Evolutionary conservation across 1,140 invertebrate genomes (phyloP).

Genomic region (Lithobius niger): DNA sequence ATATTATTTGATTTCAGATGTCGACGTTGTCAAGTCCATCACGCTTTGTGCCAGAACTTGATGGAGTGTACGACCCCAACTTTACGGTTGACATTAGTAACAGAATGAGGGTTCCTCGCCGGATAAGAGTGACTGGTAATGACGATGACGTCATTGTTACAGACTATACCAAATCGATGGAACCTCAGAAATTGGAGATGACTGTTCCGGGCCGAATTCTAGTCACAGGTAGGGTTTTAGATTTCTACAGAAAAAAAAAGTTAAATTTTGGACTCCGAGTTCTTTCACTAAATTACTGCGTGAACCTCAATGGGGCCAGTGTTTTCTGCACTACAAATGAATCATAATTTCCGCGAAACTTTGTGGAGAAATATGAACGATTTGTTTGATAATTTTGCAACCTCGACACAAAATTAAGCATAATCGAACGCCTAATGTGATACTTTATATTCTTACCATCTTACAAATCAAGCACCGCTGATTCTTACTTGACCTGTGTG

Average conservation of each 20-base stretch:
- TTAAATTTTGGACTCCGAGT: neutral
- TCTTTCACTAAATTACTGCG: neutral
- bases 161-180: constrained; percentile 13
- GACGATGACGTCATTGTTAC: constrained; percentile 18
- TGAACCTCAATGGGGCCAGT: neutral
- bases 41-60: neutral
- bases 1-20: too few relatives aligned
- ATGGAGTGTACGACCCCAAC: constrained; percentile 45
- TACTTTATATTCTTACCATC: too few relatives aligned
- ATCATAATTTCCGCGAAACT: constrained; percentile 15
- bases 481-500: too few relatives aligned
- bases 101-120: constrained; percentile 63
- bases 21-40: constrained; percentile 5
- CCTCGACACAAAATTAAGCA: neutral
- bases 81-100: constrained; percentile 57
- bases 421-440: too few relatives aligned
- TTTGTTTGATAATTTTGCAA: neutral
- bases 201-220: constrained; percentile 80
- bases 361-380: constrained; percentile 2
- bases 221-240: constrained; percentile 46
- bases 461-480: too few relatives aligned
- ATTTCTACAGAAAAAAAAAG: neutral
- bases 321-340: constrained; percentile 17
- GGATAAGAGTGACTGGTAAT: constrained; percentile 44
- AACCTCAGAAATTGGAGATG: constrained; percentile 61